Percentiles rank a stretch among this genome's conserved stretches.
These are phyloP conservation scores for Megalops atlanticus DNA, from an alignment of 2,113 vertebrate genomes.

Conservation along the genomic window DNA sequence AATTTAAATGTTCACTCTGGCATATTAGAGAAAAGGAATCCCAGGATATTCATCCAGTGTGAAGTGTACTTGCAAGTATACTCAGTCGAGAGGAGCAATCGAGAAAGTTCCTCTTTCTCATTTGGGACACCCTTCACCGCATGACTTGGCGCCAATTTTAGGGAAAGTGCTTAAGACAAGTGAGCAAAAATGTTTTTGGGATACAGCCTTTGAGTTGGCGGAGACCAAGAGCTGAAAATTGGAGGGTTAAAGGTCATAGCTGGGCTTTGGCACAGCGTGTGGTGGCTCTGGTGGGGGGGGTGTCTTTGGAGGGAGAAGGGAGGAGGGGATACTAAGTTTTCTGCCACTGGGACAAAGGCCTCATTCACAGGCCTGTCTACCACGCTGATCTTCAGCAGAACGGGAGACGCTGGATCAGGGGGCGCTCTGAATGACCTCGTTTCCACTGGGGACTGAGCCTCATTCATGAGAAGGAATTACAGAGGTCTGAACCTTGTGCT, in stretches of 20 bases:
- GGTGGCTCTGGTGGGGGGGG: constrained; percentile 4
- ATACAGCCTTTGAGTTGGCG: too few relatives aligned
- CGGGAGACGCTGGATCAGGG: constrained; percentile 54
- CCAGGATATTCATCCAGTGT: too few relatives aligned
- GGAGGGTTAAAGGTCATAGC: constrained; percentile 62
- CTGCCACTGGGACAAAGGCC: constrained; percentile 61
- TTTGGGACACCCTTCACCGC: too few relatives aligned
- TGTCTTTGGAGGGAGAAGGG: constrained; percentile 37
- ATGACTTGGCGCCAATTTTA: too few relatives aligned
- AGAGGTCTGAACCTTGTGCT: neutral
- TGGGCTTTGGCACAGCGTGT: constrained; percentile 58
- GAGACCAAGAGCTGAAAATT: too few relatives aligned
- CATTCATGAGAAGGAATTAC: neutral
- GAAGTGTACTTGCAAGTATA: too few relatives aligned
- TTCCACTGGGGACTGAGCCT: neutral
- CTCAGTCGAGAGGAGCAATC: too few relatives aligned
- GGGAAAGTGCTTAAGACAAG: too few relatives aligned
- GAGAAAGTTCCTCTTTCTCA: too few relatives aligned
- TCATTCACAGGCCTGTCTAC: constrained; percentile 64
- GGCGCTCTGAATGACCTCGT: constrained; percentile 7
- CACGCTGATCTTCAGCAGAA: constrained; percentile 13
- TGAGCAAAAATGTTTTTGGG: too few relatives aligned
- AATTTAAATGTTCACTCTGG: too few relatives aligned
- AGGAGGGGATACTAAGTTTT: constrained; percentile 29
- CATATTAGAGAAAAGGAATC: too few relatives aligned